Evolutionary conservation across 2,888 invertebrate genomes (phyloP).

Genomic region (Lacanobia oleracea): DNA sequence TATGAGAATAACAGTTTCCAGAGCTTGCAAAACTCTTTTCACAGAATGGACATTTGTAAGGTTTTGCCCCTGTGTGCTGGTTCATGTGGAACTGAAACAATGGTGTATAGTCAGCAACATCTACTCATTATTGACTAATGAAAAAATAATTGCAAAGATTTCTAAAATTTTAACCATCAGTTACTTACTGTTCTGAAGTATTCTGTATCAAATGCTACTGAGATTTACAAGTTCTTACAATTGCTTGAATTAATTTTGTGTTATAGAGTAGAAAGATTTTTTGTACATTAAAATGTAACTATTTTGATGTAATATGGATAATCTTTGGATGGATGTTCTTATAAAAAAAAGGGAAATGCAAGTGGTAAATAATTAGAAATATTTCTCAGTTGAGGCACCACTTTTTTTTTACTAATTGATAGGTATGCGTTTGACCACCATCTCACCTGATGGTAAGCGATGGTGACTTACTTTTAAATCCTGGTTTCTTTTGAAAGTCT

Average conservation of each 20-base stretch:
- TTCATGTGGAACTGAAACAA: slow-evolving; percentile 93
- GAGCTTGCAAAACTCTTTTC: slow-evolving; percentile 93
- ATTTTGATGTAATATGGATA: no score
- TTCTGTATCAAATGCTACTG: neutral
- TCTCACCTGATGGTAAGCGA: no score
- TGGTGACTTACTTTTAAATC: slow-evolving; percentile 92
- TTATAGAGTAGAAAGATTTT: no score
- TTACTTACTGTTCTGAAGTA: neutral
- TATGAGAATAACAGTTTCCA: slow-evolving; percentile 94
- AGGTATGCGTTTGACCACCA: no score
- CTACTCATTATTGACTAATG: neutral
- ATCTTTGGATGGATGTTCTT: no score
- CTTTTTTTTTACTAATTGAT: no score
- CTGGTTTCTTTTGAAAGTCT: slow-evolving; percentile 94
- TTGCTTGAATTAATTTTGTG: neutral
- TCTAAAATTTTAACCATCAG: neutral
- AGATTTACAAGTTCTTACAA: neutral
- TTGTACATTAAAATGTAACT: no score
- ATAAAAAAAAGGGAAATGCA: no score
- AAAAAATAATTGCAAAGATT: no score
- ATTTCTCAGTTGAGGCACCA: neutral
- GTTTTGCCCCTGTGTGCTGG: slow-evolving; percentile 93
- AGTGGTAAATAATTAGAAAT: neutral
- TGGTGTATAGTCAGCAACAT: slow-evolving; percentile 8
- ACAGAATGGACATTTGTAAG: slow-evolving; percentile 94